These are phyloP conservation scores for Bathynomus jamesi DNA, from an alignment of 1,140 invertebrate genomes.

Conservation along the genomic window DNA sequence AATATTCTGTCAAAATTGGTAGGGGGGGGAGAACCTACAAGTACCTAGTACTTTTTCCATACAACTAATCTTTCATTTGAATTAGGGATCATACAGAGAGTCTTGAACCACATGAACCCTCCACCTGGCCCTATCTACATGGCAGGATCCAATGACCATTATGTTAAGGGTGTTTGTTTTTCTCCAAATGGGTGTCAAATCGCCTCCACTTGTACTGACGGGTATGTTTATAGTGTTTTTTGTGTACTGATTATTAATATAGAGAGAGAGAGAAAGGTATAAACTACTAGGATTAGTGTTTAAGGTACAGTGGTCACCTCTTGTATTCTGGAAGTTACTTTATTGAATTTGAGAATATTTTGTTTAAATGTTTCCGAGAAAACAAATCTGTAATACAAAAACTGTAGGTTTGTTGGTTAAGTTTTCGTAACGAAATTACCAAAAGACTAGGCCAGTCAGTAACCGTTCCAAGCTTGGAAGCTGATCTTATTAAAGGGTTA, in stretches of 20 bases:
- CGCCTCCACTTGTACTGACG: constrained; percentile 49
- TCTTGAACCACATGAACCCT: constrained; percentile 46
- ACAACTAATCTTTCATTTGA: neutral
- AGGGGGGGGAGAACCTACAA: no score
- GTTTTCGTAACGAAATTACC: no score
- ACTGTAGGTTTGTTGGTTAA: no score
- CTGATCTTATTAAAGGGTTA: no score
- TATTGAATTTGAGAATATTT: neutral
- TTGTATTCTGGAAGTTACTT: no score
- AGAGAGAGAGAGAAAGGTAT: no score
- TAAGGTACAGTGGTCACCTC: no score
- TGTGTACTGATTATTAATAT: constrained; percentile 36
- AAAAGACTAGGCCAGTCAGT: no score
- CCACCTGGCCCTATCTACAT: constrained; percentile 51
- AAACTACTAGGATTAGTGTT: no score
- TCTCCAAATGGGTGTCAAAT: constrained; percentile 45
- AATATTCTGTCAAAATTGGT: no score
- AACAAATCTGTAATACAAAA: neutral
- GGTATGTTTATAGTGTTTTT: no score
- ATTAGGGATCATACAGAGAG: constrained; percentile 27
- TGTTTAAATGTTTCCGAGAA: neutral
- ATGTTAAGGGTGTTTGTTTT: constrained; percentile 47
- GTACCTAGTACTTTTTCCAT: neutral
- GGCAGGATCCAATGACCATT: constrained; percentile 49
- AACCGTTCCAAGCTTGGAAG: no score